phyloP scores from a whole-genome alignment of 2,888 invertebrate species.

The Himalopsyche kuldschensis region DNA sequence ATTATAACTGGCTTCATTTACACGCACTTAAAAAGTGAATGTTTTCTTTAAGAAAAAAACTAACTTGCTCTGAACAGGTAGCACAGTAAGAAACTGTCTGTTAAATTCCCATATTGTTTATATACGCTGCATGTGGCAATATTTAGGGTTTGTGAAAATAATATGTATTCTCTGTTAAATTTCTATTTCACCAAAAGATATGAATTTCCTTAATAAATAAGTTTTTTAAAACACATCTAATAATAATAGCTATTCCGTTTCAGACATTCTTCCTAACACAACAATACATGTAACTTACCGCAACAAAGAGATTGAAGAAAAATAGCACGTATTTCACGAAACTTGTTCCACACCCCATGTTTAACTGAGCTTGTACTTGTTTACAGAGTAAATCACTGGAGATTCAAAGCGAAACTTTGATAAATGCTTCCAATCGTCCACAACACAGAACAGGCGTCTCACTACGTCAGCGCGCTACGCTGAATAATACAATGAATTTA shows the following conservation, averaged over 20 bases:
- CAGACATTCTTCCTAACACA: background rate
- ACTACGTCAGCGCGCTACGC: no score
- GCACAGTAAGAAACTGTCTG: background rate
- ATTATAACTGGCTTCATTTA: background rate
- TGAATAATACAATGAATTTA: no score
- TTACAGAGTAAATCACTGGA: conserved; percentile 49
- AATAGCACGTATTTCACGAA: conserved; percentile 82
- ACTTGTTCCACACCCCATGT: conserved; percentile 73
- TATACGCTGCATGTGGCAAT: background rate
- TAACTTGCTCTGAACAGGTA: background rate
- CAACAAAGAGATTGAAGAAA: conserved; percentile 75
- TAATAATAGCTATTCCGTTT: background rate
- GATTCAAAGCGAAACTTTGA: conserved; percentile 45
- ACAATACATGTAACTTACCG: conserved; percentile 62
- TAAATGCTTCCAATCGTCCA: no score
- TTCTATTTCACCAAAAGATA: background rate
- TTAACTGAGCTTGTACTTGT: conserved; percentile 41
- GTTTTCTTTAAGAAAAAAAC: background rate
- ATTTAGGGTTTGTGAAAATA: background rate
- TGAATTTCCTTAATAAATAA: background rate
- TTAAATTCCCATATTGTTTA: background rate
- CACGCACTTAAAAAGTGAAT: background rate
- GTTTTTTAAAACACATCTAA: background rate
- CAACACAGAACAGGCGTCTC: no score
- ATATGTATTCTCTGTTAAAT: background rate